A percentile compares a stretch with the other conserved stretches of the same genome.
These are phyloP conservation scores for Protophormia terraenovae DNA, from an alignment of 2,888 invertebrate genomes.

Conservation along the genomic window DNA sequence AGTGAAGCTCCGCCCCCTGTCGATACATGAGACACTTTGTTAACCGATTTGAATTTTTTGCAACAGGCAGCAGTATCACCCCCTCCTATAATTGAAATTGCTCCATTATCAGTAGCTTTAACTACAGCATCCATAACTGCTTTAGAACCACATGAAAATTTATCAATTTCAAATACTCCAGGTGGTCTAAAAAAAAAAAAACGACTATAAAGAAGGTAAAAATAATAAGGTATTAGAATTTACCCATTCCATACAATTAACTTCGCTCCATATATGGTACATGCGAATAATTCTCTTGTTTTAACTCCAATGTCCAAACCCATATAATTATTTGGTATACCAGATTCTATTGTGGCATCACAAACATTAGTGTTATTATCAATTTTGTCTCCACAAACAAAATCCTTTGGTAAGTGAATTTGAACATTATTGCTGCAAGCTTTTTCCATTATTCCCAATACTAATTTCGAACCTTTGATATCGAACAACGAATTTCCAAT, in stretches of 20 bases:
- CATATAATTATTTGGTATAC: constrained; percentile 96
- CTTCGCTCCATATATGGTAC: constrained; percentile 93
- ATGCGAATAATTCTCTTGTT: constrained; percentile 89
- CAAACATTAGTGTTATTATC: constrained; percentile 89
- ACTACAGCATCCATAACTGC: constrained; percentile 97
- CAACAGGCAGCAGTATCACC: constrained; percentile 99
- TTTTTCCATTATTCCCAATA: constrained; percentile 92
- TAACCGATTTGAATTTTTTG: constrained; percentile 97
- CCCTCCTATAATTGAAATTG: constrained; percentile 95
- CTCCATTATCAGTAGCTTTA: constrained; percentile 90
- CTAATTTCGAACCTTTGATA: constrained; percentile 97
- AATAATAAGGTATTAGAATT: not conserved
- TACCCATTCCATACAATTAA: constrained; percentile 98
- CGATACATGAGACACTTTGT: constrained; percentile 96
- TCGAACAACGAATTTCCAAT: constrained; percentile 98
- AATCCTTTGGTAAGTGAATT: constrained; percentile 97
- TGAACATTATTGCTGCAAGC: constrained; percentile 95
- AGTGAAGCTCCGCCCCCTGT: constrained; percentile 97
- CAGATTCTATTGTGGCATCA: constrained; percentile 88
- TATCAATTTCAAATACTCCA: constrained; percentile 98
- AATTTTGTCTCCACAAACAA: constrained; percentile 93
- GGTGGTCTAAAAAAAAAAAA: constrained; percentile 85
- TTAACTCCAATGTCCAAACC: constrained; percentile 97
- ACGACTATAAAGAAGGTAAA: not conserved
- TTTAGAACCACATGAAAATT: constrained; percentile 95